Conservation (phyloP, 1,140 invertebrate species). For the Holcopasites calliopsidis region DNA sequence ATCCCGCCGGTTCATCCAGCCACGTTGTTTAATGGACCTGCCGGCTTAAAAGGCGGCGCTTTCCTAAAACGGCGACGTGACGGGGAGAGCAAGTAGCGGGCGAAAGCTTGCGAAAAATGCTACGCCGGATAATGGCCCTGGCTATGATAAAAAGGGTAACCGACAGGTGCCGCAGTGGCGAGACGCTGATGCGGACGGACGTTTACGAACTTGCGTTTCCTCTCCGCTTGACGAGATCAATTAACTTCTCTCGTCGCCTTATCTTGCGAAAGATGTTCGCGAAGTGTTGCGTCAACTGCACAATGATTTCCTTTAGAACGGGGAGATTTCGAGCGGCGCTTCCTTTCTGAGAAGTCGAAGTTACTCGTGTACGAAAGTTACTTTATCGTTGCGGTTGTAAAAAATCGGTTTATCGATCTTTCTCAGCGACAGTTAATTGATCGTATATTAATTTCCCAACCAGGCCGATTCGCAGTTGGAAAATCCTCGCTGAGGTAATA, state of each 20-base stretch:
- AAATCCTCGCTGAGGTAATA: too few relatives aligned
- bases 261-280: background rate
- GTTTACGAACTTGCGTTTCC: constrained; percentile 14
- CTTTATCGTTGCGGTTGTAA: background rate
- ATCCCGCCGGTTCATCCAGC: constrained; percentile 32
- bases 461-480: too few relatives aligned
- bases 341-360: too few relatives aligned
- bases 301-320: too few relatives aligned
- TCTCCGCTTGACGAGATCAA: background rate
- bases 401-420: too few relatives aligned
- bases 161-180: constrained; percentile 34
- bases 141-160: constrained; percentile 40
- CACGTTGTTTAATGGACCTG: constrained; percentile 51
- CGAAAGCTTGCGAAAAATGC: constrained; percentile 52
- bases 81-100: constrained; percentile 5
- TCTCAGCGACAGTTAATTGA: too few relatives aligned
- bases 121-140: constrained; percentile 43
- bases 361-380: too few relatives aligned
- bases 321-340: background rate
- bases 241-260: constrained; percentile 25
- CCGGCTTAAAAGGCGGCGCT: constrained; percentile 46
- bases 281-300: background rate
- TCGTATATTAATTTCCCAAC: too few relatives aligned
- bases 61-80: constrained; percentile 50
- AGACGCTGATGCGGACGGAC: constrained; percentile 36